These are phyloP conservation scores for Oryzias melastigma DNA, from an alignment of 2,113 vertebrate species.

Conservation along the genomic window DNA sequence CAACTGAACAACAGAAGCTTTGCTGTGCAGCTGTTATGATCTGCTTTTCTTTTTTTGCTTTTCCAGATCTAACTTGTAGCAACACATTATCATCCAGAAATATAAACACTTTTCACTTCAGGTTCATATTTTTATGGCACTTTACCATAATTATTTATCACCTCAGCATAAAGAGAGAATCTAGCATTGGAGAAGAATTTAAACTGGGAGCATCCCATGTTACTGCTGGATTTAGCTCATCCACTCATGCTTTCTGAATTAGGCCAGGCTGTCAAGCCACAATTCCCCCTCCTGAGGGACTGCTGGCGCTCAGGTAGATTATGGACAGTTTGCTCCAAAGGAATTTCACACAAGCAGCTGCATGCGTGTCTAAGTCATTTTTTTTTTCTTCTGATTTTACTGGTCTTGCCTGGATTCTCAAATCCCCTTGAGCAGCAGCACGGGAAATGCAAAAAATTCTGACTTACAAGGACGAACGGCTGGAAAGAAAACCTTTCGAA, in stretches of 20 bases:
- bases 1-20: too few relatives aligned
- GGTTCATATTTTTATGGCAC: conserved; percentile 65
- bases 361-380: conserved; percentile 23
- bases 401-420: conserved; percentile 4
- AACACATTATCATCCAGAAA: conserved; percentile 58
- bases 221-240: conserved; percentile 57
- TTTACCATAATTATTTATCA: conserved; percentile 69
- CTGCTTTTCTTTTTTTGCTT: conserved; percentile 17
- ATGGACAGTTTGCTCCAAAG: conserved; percentile 44
- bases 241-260: conserved; percentile 51
- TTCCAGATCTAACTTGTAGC: conserved; percentile 44
- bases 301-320: conserved; percentile 50
- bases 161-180: conserved; percentile 48
- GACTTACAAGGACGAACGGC: not conserved
- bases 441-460: not conserved
- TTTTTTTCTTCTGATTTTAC: conserved; percentile 26
- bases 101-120: conserved; percentile 60
- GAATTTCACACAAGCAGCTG: conserved; percentile 21
- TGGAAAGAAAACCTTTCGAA: not conserved
- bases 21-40: too few relatives aligned
- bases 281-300: conserved; percentile 40
- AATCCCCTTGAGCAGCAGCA: conserved; percentile 4
- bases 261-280: conserved; percentile 57
- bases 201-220: conserved; percentile 43
- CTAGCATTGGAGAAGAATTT: conserved; percentile 45